These are phyloP conservation scores for Macropodus opercularis DNA, from an alignment of 2,797 vertebrate species.

Conservation along the genomic window DNA sequence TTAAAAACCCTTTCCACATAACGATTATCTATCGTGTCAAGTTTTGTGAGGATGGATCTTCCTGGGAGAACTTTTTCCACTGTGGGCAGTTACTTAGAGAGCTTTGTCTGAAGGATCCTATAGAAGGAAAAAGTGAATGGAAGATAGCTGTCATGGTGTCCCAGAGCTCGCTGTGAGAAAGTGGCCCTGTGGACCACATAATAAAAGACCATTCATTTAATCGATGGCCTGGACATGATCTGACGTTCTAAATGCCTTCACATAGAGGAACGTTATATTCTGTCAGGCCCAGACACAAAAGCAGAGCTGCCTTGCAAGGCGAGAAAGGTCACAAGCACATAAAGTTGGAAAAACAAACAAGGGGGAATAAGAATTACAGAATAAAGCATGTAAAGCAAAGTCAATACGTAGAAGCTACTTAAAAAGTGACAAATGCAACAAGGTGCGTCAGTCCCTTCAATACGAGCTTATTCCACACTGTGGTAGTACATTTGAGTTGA, in stretches of 20 bases:
- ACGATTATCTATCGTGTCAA: conserved; percentile 58
- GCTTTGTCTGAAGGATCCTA: conserved; percentile 38
- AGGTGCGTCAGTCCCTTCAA: too few species aligned
- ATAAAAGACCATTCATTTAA: conserved; percentile 56
- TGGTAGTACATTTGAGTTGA: too few species aligned
- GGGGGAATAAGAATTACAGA: neutral
- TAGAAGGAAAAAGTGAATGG: conserved; percentile 25
- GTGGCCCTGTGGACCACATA: conserved; percentile 31
- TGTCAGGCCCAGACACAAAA: conserved; percentile 18
- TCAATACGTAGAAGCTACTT: neutral
- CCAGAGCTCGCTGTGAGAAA: conserved; percentile 32
- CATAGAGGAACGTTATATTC: conserved; percentile 38
- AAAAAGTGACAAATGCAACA: neutral
- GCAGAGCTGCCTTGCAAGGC: neutral
- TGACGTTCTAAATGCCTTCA: conserved; percentile 21
- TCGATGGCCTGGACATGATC: conserved; percentile 16
- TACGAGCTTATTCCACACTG: too few species aligned
- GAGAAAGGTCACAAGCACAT: neutral
- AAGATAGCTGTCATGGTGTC: conserved; percentile 24
- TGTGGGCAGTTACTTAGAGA: conserved; percentile 32
- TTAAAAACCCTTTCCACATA: conserved; percentile 39
- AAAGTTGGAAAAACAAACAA: neutral
- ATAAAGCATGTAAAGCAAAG: neutral
- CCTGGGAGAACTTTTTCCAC: conserved; percentile 15
- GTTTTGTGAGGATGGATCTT: conserved; percentile 46